A percentile compares a stretch with the other conserved stretches of the same genome.
Evolutionary conservation across 2,113 vertebrate genomes (phyloP).

Genomic region (Colinus virginianus): DNA sequence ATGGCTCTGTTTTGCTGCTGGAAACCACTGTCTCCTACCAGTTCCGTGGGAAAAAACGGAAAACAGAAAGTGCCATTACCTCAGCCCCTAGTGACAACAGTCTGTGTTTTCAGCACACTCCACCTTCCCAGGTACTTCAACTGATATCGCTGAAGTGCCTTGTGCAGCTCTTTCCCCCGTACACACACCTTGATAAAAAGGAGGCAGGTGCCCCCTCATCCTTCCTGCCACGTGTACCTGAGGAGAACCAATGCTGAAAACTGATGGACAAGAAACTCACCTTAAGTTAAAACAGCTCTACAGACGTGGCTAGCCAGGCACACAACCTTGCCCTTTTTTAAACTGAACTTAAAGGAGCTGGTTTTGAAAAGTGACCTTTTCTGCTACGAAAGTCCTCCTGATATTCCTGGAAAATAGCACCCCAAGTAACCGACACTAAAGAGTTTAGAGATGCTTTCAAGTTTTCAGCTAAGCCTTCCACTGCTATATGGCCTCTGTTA

Average conservation of each 20-base stretch:
- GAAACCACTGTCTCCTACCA: not conserved
- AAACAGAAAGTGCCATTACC: not conserved
- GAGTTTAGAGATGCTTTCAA: constrained; percentile 1
- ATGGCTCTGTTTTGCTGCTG: not conserved
- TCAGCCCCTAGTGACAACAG: not conserved
- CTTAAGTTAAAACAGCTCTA: not conserved
- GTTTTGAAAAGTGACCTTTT: not conserved
- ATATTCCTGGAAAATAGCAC: not conserved
- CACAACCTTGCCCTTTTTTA: not conserved
- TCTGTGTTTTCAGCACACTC: not conserved
- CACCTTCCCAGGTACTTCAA: not conserved
- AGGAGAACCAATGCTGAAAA: not conserved
- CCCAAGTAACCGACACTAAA: not conserved
- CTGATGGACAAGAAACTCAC: not conserved
- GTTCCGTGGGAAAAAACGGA: not conserved
- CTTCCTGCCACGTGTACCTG: not conserved
- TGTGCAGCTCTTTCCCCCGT: not conserved
- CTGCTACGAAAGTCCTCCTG: not conserved
- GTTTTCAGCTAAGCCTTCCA: not conserved
- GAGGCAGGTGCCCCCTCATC: not conserved
- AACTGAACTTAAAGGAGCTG: not conserved
- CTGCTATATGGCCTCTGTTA: not conserved
- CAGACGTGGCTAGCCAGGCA: not conserved
- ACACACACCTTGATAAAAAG: not conserved
- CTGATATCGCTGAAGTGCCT: not conserved